Evolutionary conservation across 2,113 vertebrate genomes (phyloP).

Genomic region (Hepsetus odoe): DNA sequence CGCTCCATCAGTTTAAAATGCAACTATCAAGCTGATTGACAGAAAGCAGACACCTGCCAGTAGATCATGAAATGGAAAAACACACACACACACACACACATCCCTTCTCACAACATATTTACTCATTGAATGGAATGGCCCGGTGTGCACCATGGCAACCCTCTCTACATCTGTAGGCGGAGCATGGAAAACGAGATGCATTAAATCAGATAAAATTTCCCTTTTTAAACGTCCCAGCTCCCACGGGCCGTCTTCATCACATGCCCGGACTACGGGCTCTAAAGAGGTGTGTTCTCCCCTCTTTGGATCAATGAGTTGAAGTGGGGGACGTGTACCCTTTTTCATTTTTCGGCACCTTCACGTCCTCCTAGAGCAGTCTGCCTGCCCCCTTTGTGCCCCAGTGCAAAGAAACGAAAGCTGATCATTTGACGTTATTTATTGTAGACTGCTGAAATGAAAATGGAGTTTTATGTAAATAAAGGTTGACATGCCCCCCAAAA

Average conservation of each 20-base stretch:
- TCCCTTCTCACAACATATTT: too few species aligned
- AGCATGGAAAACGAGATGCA: neutral
- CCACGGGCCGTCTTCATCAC: too few species aligned
- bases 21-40: too few species aligned
- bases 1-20: too few species aligned
- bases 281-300: constrained; percentile 2
- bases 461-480: constrained; percentile 71
- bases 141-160: neutral
- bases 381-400: constrained; percentile 40
- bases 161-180: neutral
- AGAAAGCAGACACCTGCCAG: too few species aligned
- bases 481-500: constrained; percentile 48
- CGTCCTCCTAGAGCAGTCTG: constrained; percentile 34
- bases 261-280: too few species aligned
- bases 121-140: too few species aligned
- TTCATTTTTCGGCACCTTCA: too few species aligned
- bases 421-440: constrained; percentile 68
- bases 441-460: constrained; percentile 65
- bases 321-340: too few species aligned
- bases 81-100: too few species aligned
- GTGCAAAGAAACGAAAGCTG: constrained; percentile 42
- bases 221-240: too few species aligned
- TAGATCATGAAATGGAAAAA: too few species aligned
- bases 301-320: constrained; percentile 1
- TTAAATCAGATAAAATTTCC: neutral